phyloP scores from a whole-genome alignment of 2,113 vertebrate genomes.

The Halichoerus grypus region DNA sequence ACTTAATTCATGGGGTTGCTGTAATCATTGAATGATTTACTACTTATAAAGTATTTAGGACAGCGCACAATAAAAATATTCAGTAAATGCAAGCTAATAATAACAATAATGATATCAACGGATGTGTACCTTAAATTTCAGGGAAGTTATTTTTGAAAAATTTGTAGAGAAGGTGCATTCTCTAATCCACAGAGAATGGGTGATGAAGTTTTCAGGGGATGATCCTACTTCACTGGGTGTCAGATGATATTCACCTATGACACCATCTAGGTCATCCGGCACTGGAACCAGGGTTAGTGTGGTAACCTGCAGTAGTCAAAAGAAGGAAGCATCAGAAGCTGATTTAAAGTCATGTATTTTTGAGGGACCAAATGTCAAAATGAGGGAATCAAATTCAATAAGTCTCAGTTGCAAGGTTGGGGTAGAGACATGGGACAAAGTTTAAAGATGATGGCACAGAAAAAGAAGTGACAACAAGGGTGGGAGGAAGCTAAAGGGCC shows the following conservation, averaged over 20 bases:
- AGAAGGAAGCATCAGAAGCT: not conserved
- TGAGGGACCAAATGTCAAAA: not conserved
- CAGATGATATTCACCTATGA: not conserved
- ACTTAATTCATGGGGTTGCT: not conserved
- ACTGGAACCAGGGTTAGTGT: not conserved
- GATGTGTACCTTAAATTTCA: not conserved
- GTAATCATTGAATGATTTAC: not conserved
- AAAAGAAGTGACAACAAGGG: not conserved
- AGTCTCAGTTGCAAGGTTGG: not conserved
- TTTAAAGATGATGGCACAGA: not conserved
- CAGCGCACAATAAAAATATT: not conserved
- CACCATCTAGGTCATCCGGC: not conserved
- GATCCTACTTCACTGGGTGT: not conserved
- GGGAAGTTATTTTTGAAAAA: not conserved
- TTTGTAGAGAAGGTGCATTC: not conserved
- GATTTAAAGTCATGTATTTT: not conserved
- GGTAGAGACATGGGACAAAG: not conserved
- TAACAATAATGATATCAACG: not conserved
- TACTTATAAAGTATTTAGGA: not conserved
- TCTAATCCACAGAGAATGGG: not conserved
- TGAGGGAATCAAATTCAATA: not conserved
- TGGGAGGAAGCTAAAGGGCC: not conserved
- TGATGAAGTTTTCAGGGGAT: not conserved
- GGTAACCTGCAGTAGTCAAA: not conserved
- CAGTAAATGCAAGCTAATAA: not conserved